phyloP scores from a whole-genome alignment of 2,797 vertebrate genomes.

The Nyctalus aviator region DNA sequence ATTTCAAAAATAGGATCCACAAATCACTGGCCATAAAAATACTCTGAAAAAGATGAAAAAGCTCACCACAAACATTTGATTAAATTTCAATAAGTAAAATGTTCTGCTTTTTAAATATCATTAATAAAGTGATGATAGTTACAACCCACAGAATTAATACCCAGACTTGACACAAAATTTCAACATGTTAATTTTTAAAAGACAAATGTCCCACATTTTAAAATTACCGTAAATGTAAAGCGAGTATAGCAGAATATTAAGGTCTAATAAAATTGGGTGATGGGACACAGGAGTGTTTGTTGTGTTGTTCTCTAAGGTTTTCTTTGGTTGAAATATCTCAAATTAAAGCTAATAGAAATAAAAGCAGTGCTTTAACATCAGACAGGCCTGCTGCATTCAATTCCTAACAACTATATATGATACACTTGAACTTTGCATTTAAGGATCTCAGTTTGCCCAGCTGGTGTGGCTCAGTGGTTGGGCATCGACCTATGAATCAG shows the following conservation, averaged over 20 bases:
- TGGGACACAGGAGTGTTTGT: background rate
- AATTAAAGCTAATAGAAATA: conserved; percentile 40
- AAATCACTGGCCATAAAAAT: conserved; percentile 24
- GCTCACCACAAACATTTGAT: background rate
- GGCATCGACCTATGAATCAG: too few species aligned
- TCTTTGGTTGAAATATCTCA: conserved; percentile 36
- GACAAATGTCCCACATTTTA: background rate
- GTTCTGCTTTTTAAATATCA: conserved; percentile 16
- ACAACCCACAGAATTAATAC: conserved; percentile 14
- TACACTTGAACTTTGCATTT: background rate
- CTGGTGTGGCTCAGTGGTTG: background rate
- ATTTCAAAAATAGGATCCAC: conserved; percentile 4
- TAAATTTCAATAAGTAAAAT: conserved; percentile 38
- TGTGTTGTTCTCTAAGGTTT: conserved; percentile 24
- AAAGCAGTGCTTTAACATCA: conserved; percentile 15
- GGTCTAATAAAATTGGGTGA: conserved; percentile 6
- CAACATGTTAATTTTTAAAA: conserved; percentile 7
- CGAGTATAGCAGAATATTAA: background rate
- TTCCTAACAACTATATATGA: background rate
- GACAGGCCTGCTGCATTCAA: background rate
- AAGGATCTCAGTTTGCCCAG: conserved; percentile 37
- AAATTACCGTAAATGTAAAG: conserved; percentile 1
- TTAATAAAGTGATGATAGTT: background rate
- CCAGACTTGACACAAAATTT: background rate
- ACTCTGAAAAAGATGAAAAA: background rate